A percentile compares a stretch with the other conserved stretches of the same genome.
Evolutionary conservation across 2,113 vertebrate genomes (phyloP).

Genomic region (Felis catus): F.catus_Fca126_mat1.0 CM031415.1:169947501-169948000

Average conservation of each 20-base stretch:
- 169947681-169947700: neutral
- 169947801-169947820: conserved; percentile 17
- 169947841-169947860: neutral
- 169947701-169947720: neutral
- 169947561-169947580: neutral
- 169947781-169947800: conserved; percentile 24
- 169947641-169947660: conserved; percentile 27
- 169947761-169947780: neutral
- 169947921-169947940: too few species aligned
- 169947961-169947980: too few species aligned
- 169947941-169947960: too few species aligned
- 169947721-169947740: neutral
- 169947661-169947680: conserved; percentile 11
- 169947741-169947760: neutral
- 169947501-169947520: neutral
- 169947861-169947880: neutral
- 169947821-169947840: neutral
- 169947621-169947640: neutral
- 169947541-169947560: neutral
- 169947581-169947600: neutral
- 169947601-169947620: neutral
- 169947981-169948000: too few species aligned
- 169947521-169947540: neutral
- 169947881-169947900: too few species aligned
- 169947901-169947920: too few species aligned